Evolutionary conservation across 1,140 invertebrate species (phyloP), one percentile per base, ranked within the genome.

Genomic region (Trinorchestia longiramus): DNA sequence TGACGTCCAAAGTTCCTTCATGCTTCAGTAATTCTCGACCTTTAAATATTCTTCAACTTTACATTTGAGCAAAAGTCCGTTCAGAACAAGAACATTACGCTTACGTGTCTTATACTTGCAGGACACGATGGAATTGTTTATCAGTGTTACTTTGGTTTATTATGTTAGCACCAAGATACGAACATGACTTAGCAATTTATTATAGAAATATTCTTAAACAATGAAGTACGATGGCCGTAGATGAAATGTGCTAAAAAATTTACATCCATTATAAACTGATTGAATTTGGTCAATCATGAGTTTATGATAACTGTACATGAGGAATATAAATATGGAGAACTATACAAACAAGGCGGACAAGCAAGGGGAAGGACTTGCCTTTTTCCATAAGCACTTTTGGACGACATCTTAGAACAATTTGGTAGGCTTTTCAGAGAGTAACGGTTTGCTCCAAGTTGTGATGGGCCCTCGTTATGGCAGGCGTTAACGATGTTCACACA

Each of bases 401-500:
- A 94, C 92, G 92, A 94, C 92, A 94, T 94, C 92, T 44, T 94
- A n/a, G 92, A 45, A 94, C 92, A 94, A 94, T 94, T 94, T 94
- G 44, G 92, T 43, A 47, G 92, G 44, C 43, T 45, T 94, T 47
- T 47, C 36, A 45, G 44, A 40, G 92, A 47, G 40, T 94, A 94
- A 94, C 92, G 43, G 43, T 94, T 94, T 94, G 92, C 92, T 94
- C 43, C 43, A 47, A 94, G 43, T 94, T 94, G 92, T 94, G 92
- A 94, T 94, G 92, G 92, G 92, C 92, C 43, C 92, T 94, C 92
- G 92, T 94, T 94, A 94, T 94, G 44, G 92, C 92, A 94, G 92
- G 92, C 92, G 92, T 94, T 94, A 94, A 94, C 92, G 92, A 94
- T 94, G 92, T 94, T 94, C 92, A 94, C 92, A 94, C 92, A 47